Evolutionary conservation across 2,888 invertebrate species (phyloP).

Genomic region (Villa cingulata): DNA sequence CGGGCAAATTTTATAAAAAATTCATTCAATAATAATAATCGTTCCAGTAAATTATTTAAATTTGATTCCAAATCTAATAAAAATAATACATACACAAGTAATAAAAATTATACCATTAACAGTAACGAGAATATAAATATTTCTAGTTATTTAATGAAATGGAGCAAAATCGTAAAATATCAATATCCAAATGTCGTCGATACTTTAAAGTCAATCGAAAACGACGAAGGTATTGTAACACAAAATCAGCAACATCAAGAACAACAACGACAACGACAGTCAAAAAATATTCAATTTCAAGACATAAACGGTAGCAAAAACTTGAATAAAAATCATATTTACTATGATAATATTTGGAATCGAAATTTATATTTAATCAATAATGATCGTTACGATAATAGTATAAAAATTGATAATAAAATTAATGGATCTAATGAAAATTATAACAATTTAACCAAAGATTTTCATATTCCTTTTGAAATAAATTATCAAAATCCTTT

Average conservation of each 20-base stretch:
- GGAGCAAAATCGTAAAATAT: slow-evolving; percentile 17
- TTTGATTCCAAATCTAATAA: too few relatives aligned
- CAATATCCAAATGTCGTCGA: slow-evolving; percentile 11
- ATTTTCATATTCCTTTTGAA: background rate
- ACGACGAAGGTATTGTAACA: slow-evolving; percentile 4
- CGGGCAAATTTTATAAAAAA: too few relatives aligned
- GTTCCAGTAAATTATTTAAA: too few relatives aligned
- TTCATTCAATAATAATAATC: too few relatives aligned
- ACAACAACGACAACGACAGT: background rate
- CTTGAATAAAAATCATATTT: background rate
- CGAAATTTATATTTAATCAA: background rate
- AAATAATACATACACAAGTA: too few relatives aligned
- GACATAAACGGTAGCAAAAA: background rate
- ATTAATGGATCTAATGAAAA: too few relatives aligned
- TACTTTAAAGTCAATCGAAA: slow-evolving; percentile 16
- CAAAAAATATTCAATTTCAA: background rate
- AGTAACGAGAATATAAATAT: background rate
- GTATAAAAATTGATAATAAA: background rate
- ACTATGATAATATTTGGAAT: background rate
- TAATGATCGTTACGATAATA: background rate
- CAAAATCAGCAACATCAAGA: background rate
- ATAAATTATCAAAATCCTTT: background rate
- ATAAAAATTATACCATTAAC: too few relatives aligned
- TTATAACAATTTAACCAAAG: background rate
- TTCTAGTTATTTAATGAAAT: slow-evolving; percentile 13